These are phyloP conservation scores for Baryphthengus martii DNA, from an alignment of 2,113 vertebrate species.

Conservation along the genomic window DNA sequence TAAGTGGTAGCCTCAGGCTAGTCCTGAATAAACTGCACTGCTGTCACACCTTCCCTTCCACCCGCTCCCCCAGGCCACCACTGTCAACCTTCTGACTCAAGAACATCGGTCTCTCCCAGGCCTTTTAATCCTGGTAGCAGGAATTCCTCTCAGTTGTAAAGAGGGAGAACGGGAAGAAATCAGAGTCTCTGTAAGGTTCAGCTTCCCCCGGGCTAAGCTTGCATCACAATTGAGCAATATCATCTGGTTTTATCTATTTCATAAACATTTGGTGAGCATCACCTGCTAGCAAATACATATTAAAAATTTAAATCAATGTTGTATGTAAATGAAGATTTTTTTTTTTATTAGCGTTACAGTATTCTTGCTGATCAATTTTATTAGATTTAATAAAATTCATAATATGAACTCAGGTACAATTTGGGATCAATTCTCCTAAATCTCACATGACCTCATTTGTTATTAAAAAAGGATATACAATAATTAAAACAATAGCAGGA, in stretches of 20 bases:
- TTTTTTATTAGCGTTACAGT: too few relatives aligned
- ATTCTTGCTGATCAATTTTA: too few relatives aligned
- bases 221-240: background rate
- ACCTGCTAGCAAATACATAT: too few relatives aligned
- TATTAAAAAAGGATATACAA: background rate
- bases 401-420: background rate
- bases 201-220: background rate
- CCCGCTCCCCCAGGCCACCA: background rate
- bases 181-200: background rate
- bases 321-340: too few relatives aligned
- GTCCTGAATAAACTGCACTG: background rate
- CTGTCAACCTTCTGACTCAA: background rate
- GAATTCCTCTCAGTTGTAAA: background rate
- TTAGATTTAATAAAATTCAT: too few relatives aligned
- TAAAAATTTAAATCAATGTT: too few relatives aligned
- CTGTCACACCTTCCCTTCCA: background rate
- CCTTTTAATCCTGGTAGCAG: background rate
- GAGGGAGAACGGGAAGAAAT: background rate
- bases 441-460: background rate
- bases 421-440: background rate
- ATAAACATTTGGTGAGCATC: too few relatives aligned
- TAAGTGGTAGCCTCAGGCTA: background rate
- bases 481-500: background rate
- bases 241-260: too few relatives aligned
- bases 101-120: background rate